These are phyloP conservation scores for Tiphia femorata DNA, from an alignment of 2,888 invertebrate genomes.

Conservation along the genomic window DNA sequence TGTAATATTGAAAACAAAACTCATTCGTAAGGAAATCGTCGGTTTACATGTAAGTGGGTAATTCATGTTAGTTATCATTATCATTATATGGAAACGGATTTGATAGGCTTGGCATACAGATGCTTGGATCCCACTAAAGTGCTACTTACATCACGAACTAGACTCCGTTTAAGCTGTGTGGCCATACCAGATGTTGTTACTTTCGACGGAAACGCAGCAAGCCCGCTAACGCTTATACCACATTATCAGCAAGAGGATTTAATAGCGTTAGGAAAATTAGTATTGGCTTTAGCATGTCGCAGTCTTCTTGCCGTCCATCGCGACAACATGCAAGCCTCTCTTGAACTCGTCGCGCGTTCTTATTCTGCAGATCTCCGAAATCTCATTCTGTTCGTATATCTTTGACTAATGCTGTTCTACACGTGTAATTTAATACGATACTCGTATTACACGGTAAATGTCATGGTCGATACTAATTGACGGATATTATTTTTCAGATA, in stretches of 20 bases:
- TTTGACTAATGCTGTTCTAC: constrained; percentile 10
- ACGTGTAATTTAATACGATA: too few relatives aligned
- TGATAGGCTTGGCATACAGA: constrained; percentile 79
- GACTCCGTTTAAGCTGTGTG: constrained; percentile 85
- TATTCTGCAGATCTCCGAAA: constrained; percentile 96
- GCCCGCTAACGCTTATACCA: constrained; percentile 76
- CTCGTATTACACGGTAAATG: too few relatives aligned
- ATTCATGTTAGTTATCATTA: too few relatives aligned
- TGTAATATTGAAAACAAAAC: too few relatives aligned
- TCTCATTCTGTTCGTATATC: constrained; percentile 82
- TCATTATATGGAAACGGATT: constrained; percentile 12
- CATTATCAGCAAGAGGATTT: constrained; percentile 94
- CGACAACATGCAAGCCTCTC: constrained; percentile 88
- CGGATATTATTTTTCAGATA: constrained; percentile 72
- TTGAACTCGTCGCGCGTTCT: constrained; percentile 89
- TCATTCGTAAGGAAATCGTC: too few relatives aligned
- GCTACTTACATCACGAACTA: constrained; percentile 79
- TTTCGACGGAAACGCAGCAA: constrained; percentile 78
- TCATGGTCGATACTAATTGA: too few relatives aligned
- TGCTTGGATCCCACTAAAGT: constrained; percentile 94
- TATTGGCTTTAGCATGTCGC: constrained; percentile 94
- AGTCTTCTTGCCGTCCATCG: constrained; percentile 87
- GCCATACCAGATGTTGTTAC: constrained; percentile 86
- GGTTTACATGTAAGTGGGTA: too few relatives aligned
- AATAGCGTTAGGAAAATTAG: constrained; percentile 89